These are phyloP conservation scores for Sandelia bainsii DNA, from an alignment of 2,797 vertebrate species.

Conservation along the genomic window DNA sequence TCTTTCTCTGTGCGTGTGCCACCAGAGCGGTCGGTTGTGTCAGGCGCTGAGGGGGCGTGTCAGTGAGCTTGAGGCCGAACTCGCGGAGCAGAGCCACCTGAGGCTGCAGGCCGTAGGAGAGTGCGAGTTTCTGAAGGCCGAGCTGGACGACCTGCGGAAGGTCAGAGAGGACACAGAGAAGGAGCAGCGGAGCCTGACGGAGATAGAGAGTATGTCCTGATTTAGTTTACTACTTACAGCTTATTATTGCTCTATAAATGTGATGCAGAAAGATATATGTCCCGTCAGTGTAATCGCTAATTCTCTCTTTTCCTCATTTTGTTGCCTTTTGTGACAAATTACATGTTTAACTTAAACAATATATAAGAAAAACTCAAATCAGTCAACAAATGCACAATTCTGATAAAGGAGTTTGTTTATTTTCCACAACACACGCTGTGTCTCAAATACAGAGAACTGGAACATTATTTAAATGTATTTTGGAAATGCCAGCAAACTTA, in stretches of 20 bases:
- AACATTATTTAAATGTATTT: no score
- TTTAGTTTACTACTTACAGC: background rate
- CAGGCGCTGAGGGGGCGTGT: slow-evolving; percentile 92
- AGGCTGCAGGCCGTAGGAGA: slow-evolving; percentile 93
- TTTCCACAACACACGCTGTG: no score
- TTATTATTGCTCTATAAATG: no score
- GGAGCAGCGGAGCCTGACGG: slow-evolving; percentile 94
- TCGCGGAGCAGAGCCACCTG: slow-evolving; percentile 96
- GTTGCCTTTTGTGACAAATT: background rate
- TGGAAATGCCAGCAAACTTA: no score
- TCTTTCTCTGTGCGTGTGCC: background rate
- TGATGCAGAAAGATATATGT: no score
- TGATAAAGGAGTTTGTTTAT: no score
- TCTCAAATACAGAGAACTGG: no score
- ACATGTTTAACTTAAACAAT: no score
- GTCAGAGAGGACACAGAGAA: slow-evolving; percentile 94
- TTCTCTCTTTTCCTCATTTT: background rate
- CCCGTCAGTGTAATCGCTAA: background rate
- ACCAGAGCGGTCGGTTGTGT: slow-evolving; percentile 88
- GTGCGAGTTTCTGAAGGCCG: slow-evolving; percentile 92
- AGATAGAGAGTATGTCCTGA: slow-evolving; percentile 90
- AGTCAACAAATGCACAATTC: no score
- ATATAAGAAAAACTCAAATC: no score
- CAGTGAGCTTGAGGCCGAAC: slow-evolving; percentile 94
- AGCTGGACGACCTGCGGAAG: slow-evolving; percentile 95